Conservation (phyloP, 2,888 invertebrate species). For the Carterocephalus palaemon region DNA sequence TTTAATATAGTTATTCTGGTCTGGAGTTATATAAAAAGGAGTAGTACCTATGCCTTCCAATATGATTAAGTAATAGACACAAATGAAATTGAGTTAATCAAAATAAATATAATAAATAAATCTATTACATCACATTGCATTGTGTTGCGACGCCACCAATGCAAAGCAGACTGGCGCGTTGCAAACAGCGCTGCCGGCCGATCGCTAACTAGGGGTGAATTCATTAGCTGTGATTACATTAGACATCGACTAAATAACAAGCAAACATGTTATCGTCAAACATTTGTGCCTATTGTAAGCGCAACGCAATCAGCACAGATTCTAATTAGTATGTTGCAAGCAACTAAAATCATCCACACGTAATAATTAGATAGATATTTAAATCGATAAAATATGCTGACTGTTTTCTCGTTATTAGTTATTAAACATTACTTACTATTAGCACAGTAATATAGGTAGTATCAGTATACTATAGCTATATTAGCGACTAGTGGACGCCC, state of each 20-base stretch:
- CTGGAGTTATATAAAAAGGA: too few species aligned
- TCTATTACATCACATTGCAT: neutral
- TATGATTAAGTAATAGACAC: too few species aligned
- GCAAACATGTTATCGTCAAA: conserved; percentile 42
- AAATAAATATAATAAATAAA: neutral
- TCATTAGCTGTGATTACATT: conserved; percentile 70
- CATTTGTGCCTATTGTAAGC: conserved; percentile 14
- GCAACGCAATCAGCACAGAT: conserved; percentile 14
- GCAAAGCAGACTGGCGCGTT: conserved; percentile 23
- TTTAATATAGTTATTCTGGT: too few species aligned
- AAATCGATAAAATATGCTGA: too few species aligned
- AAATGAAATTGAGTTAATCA: conserved; percentile 1
- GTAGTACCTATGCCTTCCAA: too few species aligned
- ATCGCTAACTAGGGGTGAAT: conserved; percentile 63
- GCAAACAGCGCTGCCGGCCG: conserved; percentile 38
- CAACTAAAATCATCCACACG: neutral
- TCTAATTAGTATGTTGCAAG: conserved; percentile 11
- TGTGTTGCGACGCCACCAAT: conserved; percentile 8
- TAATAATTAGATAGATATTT: too few species aligned
- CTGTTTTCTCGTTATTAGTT: too few species aligned
- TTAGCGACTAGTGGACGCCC: too few species aligned
- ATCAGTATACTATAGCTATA: too few species aligned
- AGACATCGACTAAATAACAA: conserved; percentile 61
- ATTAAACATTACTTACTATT: too few species aligned
- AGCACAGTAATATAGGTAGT: too few species aligned